phyloP scores from a whole-genome alignment of 30 jellyfish, hydroid and myxozoan genomes.

The Rhopilema esculentum region DNA sequence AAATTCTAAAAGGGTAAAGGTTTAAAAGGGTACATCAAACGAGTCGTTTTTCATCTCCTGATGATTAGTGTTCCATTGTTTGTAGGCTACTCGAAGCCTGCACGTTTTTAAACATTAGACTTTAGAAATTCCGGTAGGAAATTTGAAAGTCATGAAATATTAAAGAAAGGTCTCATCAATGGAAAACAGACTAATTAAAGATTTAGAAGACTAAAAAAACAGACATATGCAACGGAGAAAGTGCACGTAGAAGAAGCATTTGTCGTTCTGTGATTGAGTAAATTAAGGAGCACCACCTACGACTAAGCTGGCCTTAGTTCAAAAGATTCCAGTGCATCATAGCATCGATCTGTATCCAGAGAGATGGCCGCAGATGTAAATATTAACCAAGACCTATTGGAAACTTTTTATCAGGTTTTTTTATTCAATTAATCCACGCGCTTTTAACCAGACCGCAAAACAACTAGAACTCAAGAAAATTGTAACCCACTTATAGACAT shows the following conservation, averaged over 20 bases:
- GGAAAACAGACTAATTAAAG: conserved; percentile 19
- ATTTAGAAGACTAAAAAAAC: conserved; percentile 11
- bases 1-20: too few relatives aligned
- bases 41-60: too few relatives aligned
- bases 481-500: conserved; percentile 70
- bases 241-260: conserved; percentile 7
- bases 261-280: conserved; percentile 26
- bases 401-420: conserved; percentile 70
- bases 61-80: too few relatives aligned
- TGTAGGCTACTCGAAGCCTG: too few relatives aligned
- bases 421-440: conserved; percentile 60
- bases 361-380: conserved; percentile 49
- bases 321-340: conserved; percentile 27
- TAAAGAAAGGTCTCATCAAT: background rate
- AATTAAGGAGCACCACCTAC: conserved; percentile 19
- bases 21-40: too few relatives aligned
- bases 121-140: background rate
- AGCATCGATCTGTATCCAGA: conserved; percentile 30
- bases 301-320: conserved; percentile 37
- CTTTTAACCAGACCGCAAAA: conserved; percentile 61
- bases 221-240: background rate
- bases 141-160: conserved; percentile 5
- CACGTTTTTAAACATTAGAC: too few relatives aligned
- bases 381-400: conserved; percentile 66
- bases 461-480: conserved; percentile 61